phyloP scores from a whole-genome alignment of 2,888 invertebrate genomes.

The Maniola hyperantus region DNA sequence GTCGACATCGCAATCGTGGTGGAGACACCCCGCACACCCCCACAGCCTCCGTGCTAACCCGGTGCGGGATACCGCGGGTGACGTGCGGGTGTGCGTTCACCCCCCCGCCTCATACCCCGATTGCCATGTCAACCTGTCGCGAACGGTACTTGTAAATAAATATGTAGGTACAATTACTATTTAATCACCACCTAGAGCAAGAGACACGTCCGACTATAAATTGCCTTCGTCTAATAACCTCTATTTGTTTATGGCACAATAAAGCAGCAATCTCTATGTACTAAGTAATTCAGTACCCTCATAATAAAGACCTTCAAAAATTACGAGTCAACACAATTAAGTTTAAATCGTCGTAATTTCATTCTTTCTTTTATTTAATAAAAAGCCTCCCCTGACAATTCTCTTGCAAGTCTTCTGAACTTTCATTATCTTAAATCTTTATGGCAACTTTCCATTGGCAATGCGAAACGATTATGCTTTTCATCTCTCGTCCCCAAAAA shows the following conservation, averaged over 20 bases:
- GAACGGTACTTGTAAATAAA: not conserved
- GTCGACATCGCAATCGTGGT: too few species aligned
- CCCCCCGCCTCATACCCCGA: too few species aligned
- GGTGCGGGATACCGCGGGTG: too few species aligned
- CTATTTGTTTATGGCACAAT: not conserved
- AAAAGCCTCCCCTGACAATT: slow-evolving; percentile 31
- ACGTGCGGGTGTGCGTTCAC: too few species aligned
- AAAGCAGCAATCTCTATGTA: not conserved
- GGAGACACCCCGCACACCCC: too few species aligned
- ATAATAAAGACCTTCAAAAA: slow-evolving; percentile 46
- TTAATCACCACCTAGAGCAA: too few species aligned
- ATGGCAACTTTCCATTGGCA: slow-evolving; percentile 19
- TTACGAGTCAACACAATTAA: slow-evolving; percentile 26
- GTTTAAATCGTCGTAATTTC: slow-evolving; percentile 49
- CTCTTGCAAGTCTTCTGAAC: slow-evolving; percentile 32
- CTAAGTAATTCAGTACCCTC: slow-evolving; percentile 2
- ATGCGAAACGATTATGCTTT: not conserved
- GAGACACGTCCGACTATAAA: not conserved
- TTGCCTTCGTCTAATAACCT: not conserved
- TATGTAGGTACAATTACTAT: too few species aligned
- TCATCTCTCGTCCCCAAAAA: not conserved
- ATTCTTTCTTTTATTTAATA: slow-evolving; percentile 50
- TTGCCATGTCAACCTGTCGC: too few species aligned
- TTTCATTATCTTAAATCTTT: slow-evolving; percentile 51
- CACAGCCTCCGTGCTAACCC: too few species aligned